Evolutionary conservation across 2,113 vertebrate genomes (phyloP).

Genomic region (Mesocricetus auratus): DNA sequence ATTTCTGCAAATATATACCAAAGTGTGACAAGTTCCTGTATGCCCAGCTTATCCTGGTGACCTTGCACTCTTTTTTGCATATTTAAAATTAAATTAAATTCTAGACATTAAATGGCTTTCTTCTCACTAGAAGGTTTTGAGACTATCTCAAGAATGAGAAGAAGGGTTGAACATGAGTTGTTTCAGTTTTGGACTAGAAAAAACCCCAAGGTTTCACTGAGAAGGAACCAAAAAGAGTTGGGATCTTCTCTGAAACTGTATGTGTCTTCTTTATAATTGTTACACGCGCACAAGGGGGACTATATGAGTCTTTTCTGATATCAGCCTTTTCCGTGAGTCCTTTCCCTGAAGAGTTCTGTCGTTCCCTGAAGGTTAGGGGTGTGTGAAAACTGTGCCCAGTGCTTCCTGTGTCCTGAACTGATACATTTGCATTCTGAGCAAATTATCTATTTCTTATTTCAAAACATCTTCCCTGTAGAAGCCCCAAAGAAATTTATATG

Average conservation of each 20-base stretch:
- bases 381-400: not conserved
- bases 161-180: conserved; percentile 17
- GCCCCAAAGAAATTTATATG: not conserved
- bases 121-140: not conserved
- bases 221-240: not conserved
- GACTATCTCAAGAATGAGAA: conserved; percentile 48
- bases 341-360: not conserved
- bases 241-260: not conserved
- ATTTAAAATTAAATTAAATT: conserved; percentile 56
- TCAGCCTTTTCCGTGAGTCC: not conserved
- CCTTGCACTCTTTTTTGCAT: not conserved
- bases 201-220: not conserved
- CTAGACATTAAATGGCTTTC: not conserved
- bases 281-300: not conserved
- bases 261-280: conserved; percentile 46
- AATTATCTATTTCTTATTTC: conserved; percentile 66
- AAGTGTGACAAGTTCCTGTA: not conserved
- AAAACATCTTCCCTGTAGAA: not conserved
- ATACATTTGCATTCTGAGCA: conserved; percentile 19
- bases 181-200: not conserved
- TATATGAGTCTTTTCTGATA: too few relatives aligned
- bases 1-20: not conserved
- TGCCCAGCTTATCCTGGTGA: conserved; percentile 38
- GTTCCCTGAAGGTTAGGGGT: not conserved
- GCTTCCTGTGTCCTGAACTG: conserved; percentile 24